Base-by-base conservation (phyloP, 2,888 invertebrate species). In the Noctua pronuba region DNA sequence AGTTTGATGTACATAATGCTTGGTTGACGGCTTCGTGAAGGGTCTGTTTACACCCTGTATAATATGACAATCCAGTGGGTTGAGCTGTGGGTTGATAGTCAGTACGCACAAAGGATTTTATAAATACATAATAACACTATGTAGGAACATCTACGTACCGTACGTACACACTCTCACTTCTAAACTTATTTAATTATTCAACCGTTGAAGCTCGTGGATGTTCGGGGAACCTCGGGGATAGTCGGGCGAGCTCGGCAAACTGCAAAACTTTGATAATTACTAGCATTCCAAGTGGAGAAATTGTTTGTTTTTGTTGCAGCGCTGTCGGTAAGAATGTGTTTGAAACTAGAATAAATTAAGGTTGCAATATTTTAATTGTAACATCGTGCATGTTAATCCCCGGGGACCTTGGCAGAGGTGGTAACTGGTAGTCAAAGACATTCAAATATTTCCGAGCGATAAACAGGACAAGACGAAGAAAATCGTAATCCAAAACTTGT, bases 151-250 rank as follows among this genome's bases (percentile, higher is more conserved):
- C 0, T 11, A 55, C 0, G 55, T 6, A n/a, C 55, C n/a, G 3
- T 55, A 28, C 11, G 1, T 55, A 28, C 58, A 46, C 55, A 73
- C 67, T 82, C 67, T 75, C 38, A 73, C 73, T 88, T 84, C 73
- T 70, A 70, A 92, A 92, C 88, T 92, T 92, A 90, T 92, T 92
- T 91, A 88, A 92, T 92, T 89, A 92, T 88, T 88, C 86, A 87
- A 81, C 85, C 66, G 74, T 62, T 49, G 82, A 31, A 49, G 79
- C 67, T 83, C 81, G 77, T 62, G 44, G 38, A 58, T 67, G 49
- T 64, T 83, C 81, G 78, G 70, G 44, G 35, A 52, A 55, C 38
- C 70, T 77, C 85, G 75, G 70, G 62, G 28, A 75, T 83, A 72
- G 66, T 84, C 85, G 76, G 65, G 46, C 31, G 73, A 49, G 73